These are phyloP conservation scores for Pimephales promelas DNA, from an alignment of 2,113 vertebrate species.

Conservation along the genomic window DNA sequence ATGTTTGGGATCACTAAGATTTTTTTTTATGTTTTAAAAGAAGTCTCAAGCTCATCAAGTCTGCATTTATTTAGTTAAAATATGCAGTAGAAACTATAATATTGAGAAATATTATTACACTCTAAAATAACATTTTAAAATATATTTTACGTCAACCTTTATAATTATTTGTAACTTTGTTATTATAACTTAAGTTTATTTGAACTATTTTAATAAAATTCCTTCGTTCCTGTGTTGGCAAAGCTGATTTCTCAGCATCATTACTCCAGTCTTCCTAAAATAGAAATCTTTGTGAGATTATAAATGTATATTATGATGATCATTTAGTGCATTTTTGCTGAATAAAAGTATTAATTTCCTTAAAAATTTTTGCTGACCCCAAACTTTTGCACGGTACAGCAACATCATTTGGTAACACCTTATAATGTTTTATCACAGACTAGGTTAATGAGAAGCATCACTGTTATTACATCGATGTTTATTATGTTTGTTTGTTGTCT, in stretches of 20 bases:
- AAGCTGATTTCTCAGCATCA: background rate
- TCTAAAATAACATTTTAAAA: too few relatives aligned
- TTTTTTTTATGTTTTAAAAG: background rate
- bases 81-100: background rate
- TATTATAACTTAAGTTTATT: too few relatives aligned
- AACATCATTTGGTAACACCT: background rate
- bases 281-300: background rate
- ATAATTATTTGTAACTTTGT: too few relatives aligned
- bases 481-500: background rate
- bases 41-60: background rate
- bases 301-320: too few relatives aligned
- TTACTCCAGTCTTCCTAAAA: background rate
- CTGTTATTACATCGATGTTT: background rate
- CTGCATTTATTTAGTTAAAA: background rate
- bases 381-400: background rate
- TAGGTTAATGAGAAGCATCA: background rate
- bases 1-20: background rate
- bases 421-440: too few relatives aligned
- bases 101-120: background rate
- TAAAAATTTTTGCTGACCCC: background rate
- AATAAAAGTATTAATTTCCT: too few relatives aligned
- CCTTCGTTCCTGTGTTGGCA: background rate
- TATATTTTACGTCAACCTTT: too few relatives aligned
- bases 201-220: background rate
- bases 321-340: too few relatives aligned